A percentile compares a stretch with the other conserved stretches of the same genome.
These are phyloP conservation scores for Epinephelus cyanopodus DNA, from an alignment of 2,113 vertebrate species.

Conservation along the genomic window DNA sequence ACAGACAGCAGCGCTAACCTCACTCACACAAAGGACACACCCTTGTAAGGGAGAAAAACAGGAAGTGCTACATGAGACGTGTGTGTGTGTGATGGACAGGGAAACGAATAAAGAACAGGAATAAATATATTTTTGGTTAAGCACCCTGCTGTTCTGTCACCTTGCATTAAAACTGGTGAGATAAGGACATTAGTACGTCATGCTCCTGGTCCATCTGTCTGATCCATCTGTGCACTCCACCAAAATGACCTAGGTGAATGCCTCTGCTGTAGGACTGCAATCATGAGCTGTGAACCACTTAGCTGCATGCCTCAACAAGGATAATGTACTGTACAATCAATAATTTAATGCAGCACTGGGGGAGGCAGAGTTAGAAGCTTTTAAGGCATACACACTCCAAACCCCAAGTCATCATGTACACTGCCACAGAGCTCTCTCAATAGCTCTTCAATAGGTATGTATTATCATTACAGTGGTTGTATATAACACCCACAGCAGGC, in stretches of 20 bases:
- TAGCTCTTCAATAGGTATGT: not conserved
- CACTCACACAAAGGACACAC: conserved; percentile 75
- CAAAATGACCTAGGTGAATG: conserved; percentile 30
- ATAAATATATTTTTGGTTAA: not conserved
- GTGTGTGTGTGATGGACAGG: conserved; percentile 1
- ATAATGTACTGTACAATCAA: conserved; percentile 70
- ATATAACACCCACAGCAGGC: not conserved
- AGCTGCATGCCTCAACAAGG: conserved; percentile 24
- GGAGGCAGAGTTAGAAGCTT: conserved; percentile 31
- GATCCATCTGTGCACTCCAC: conserved; percentile 24
- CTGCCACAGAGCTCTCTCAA: not conserved
- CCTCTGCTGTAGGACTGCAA: conserved; percentile 18
- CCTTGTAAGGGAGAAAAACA: conserved; percentile 72
- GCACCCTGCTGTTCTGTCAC: not conserved
- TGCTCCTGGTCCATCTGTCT: conserved; percentile 20
- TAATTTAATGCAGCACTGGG: conserved; percentile 64
- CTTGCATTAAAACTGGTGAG: conserved; percentile 10
- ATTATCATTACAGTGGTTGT: not conserved
- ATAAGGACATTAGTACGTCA: conserved; percentile 10
- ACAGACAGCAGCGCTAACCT: conserved; percentile 63
- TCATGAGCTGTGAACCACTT: conserved; percentile 57
- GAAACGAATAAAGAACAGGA: not conserved
- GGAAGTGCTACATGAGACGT: conserved; percentile 57
- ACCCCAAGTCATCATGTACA: conserved; percentile 1
- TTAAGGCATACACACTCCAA: conserved; percentile 26